phyloP scores from a whole-genome alignment of 2,888 invertebrate genomes.

The Ochropleura plecta region DNA sequence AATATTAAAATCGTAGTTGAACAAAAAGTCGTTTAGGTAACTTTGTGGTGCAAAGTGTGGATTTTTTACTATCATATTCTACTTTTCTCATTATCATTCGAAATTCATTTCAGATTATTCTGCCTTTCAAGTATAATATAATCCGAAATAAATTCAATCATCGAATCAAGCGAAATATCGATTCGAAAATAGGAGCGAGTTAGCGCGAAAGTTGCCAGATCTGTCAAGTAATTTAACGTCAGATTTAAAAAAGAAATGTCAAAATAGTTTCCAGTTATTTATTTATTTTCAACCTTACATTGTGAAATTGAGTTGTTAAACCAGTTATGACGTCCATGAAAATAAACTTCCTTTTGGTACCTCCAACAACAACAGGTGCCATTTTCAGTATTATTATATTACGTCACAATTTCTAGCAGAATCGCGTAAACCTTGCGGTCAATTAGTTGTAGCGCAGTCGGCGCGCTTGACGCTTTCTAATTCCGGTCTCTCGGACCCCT shows the following conservation, averaged over 20 bases:
- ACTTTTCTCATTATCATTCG: conserved; percentile 22
- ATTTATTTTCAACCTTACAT: conserved; percentile 15
- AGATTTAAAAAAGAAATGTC: conserved; percentile 48
- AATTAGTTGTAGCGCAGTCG: conserved; percentile 84
- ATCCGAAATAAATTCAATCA: conserved; percentile 54
- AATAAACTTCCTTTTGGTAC: conserved; percentile 45
- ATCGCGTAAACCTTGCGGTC: conserved; percentile 88
- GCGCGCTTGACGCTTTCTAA: conserved; percentile 88
- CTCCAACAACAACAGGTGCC: conserved; percentile 30
- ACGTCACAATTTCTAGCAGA: conserved; percentile 82
- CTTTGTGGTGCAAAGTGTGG: conserved; percentile 23
- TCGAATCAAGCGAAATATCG: conserved; percentile 45
- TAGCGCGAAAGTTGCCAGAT: conserved; percentile 53
- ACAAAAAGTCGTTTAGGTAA: conserved; percentile 25
- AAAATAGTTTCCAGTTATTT: conserved; percentile 31
- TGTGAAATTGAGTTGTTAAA: conserved; percentile 33
- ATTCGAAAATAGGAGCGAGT: conserved; percentile 43
- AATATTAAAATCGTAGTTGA: conserved; percentile 7
- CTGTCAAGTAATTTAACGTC: conserved; percentile 60
- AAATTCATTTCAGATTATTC: conserved; percentile 40
- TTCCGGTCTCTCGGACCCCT: conserved; percentile 84
- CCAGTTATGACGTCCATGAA: conserved; percentile 32
- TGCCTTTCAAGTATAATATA: conserved; percentile 39
- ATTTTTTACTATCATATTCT: conserved; percentile 39
- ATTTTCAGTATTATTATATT: conserved; percentile 72